Percentiles rank a stretch among this genome's conserved stretches.
Conservation (phyloP, 2,797 vertebrate genomes). For the Ctenopoma kingsleyae region DNA sequence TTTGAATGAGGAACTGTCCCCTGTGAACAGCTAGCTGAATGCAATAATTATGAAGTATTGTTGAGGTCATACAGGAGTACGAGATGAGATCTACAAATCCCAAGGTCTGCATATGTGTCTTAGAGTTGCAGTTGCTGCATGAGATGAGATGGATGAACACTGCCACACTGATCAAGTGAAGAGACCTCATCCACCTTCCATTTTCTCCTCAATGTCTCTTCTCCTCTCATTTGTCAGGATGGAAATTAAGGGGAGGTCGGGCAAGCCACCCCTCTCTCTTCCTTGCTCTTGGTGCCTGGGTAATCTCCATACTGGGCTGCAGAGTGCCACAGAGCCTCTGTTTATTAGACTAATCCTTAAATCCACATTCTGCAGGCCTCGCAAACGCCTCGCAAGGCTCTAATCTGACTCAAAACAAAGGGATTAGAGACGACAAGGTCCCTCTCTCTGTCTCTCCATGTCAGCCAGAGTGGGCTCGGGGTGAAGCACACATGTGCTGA, state of each 20-base stretch:
- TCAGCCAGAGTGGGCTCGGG: conserved; percentile 67
- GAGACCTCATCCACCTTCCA: conserved; percentile 66
- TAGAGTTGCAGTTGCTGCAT: conserved; percentile 43
- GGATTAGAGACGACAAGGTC: conserved; percentile 82
- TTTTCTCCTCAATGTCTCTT: conserved; percentile 53
- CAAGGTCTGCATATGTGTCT: conserved; percentile 53
- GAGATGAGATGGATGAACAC: conserved; percentile 55
- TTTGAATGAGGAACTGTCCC: conserved; percentile 36
- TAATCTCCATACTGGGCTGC: conserved; percentile 81
- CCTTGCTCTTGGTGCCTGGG: conserved; percentile 69
- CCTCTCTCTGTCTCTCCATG: conserved; percentile 73
- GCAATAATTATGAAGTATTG: conserved; percentile 43
- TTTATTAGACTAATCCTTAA: conserved; percentile 89
- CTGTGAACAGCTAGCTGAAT: conserved; percentile 39
- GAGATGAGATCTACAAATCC: conserved; percentile 40
- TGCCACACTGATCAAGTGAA: conserved; percentile 57
- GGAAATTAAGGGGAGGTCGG: conserved; percentile 51
- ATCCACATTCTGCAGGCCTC: conserved; percentile 85
- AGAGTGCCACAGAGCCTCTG: conserved; percentile 81
- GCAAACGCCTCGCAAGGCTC: conserved; percentile 78
- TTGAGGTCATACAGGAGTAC: conserved; percentile 45
- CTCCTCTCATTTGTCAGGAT: conserved; percentile 67
- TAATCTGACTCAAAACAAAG: conserved; percentile 88
- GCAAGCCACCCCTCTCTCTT: conserved; percentile 56
- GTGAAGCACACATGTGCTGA: conserved; percentile 66